Percentiles rank a stretch among this genome's conserved stretches.
phyloP scores from a whole-genome alignment of 2,888 invertebrate genomes.

The Saturnia pavonia region DNA sequence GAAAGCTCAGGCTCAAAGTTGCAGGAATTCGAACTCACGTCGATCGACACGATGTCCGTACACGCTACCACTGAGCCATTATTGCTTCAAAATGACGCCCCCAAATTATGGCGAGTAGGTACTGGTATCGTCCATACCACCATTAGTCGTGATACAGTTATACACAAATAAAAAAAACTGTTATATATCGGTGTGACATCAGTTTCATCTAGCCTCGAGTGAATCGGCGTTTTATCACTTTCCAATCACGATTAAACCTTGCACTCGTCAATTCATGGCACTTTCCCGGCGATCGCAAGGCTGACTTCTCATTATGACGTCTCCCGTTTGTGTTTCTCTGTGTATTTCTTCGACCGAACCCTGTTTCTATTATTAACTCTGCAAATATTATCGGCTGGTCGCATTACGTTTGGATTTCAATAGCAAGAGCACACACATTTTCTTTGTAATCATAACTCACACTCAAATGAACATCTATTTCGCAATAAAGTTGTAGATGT shows the following conservation, averaged over 20 bases:
- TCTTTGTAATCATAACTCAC: neutral
- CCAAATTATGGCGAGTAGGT: no score
- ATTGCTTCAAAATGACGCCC: no score
- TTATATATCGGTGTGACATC: conserved; percentile 13
- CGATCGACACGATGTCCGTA: no score
- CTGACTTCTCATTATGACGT: conserved; percentile 13
- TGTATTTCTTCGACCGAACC: neutral
- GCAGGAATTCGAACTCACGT: no score
- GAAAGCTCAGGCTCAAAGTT: no score
- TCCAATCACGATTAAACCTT: conserved; percentile 12
- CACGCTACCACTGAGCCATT: no score
- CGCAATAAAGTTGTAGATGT: no score
- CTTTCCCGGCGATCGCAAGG: conserved; percentile 9
- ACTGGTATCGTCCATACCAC: no score
- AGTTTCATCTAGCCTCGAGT: conserved; percentile 15
- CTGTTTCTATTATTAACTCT: conserved; percentile 7
- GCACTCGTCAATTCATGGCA: conserved; percentile 9
- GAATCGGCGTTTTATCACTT: conserved; percentile 16
- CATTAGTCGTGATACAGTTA: no score
- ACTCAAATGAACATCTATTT: neutral
- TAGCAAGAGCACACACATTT: neutral
- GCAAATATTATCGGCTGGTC: neutral
- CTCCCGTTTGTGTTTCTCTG: neutral
- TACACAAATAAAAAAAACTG: neutral
- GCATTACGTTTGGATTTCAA: neutral